These are phyloP conservation scores for Fulica atra DNA, from an alignment of 2,113 vertebrate genomes.

Conservation along the genomic window DNA sequence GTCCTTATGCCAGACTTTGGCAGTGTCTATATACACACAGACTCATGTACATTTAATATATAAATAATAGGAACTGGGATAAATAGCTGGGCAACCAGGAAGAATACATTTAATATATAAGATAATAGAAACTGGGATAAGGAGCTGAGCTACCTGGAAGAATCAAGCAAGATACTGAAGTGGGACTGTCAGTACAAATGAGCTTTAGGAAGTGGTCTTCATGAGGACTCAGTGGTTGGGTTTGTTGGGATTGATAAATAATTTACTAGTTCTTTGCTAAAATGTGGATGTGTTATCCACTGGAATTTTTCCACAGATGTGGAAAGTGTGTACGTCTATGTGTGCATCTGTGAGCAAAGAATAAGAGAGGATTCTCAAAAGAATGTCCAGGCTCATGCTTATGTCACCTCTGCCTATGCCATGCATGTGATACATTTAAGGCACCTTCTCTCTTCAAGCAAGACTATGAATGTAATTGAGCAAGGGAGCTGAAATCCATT, in stretches of 20 bases:
- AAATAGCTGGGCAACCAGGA: neutral
- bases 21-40: neutral
- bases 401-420: neutral
- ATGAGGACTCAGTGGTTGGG: neutral
- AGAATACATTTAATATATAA: neutral
- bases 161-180: neutral
- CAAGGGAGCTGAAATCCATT: neutral
- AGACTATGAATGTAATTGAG: neutral
- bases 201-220: neutral
- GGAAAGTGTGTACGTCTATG: neutral
- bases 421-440: neutral
- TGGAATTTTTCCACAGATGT: neutral
- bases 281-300: neutral
- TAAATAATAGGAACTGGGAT: neutral
- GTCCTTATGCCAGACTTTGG: neutral
- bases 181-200: neutral
- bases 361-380: neutral
- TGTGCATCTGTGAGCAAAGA: neutral
- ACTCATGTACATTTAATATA: fast-evolving
- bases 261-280: neutral
- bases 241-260: neutral
- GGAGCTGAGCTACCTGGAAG: neutral
- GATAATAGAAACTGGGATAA: neutral
- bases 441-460: neutral
- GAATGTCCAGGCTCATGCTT: neutral